These are phyloP conservation scores for Sparidentex hasta DNA, from an alignment of 2,797 vertebrate species.

Conservation along the genomic window DNA sequence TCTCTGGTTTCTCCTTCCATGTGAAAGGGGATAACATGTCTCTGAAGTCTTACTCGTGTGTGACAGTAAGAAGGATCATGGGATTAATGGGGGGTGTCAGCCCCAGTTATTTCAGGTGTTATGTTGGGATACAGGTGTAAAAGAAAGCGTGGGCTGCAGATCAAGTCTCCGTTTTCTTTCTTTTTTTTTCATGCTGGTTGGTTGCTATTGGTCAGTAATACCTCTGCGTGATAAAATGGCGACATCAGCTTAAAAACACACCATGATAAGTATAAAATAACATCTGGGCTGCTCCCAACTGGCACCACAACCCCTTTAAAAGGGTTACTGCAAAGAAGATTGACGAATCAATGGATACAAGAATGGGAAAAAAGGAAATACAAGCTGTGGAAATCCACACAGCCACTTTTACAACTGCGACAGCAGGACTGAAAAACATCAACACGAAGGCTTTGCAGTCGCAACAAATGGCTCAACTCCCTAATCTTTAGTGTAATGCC, in stretches of 20 bases:
- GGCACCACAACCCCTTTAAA: not conserved
- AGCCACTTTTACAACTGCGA: conserved; percentile 32
- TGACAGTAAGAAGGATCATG: conserved; percentile 71
- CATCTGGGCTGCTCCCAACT: conserved; percentile 4
- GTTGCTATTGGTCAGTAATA: conserved; percentile 20
- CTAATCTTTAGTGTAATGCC: conserved; percentile 76
- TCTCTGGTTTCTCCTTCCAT: conserved; percentile 31
- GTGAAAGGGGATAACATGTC: conserved; percentile 55
- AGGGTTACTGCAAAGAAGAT: conserved; percentile 12
- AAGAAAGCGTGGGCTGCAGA: conserved; percentile 23
- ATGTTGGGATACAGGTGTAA: conserved; percentile 32
- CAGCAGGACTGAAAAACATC: conserved; percentile 52
- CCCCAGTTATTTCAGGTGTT: conserved; percentile 59
- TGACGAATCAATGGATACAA: conserved; percentile 30
- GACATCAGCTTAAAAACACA: conserved; percentile 2
- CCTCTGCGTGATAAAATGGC: not conserved
- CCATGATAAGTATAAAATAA: conserved; percentile 7
- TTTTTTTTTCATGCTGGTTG: conserved; percentile 14
- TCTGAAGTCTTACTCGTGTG: conserved; percentile 57
- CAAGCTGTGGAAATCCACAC: conserved; percentile 20
- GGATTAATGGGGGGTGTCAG: conserved; percentile 67
- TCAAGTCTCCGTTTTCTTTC: conserved; percentile 11
- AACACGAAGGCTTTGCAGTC: conserved; percentile 44
- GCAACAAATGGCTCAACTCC: conserved; percentile 62
- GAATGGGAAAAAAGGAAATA: conserved; percentile 3